These are phyloP conservation scores for Leucophenga varia DNA, from an alignment of 1,140 invertebrate genomes.

Conservation along the genomic window DNA sequence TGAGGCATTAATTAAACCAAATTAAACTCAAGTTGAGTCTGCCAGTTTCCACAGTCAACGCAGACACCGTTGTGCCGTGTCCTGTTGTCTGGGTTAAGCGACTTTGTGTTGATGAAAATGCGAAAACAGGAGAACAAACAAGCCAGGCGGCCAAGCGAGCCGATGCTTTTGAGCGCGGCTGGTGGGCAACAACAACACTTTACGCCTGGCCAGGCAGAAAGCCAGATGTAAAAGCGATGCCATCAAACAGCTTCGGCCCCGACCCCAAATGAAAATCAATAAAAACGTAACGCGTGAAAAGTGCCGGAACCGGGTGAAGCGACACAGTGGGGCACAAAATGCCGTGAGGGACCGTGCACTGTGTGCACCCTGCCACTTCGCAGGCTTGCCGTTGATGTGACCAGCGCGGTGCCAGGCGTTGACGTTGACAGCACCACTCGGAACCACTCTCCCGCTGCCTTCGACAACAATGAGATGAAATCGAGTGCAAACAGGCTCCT, in stretches of 20 bases:
- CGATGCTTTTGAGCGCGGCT: constrained; percentile 6
- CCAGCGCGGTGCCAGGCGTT: not conserved
- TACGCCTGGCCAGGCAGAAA: constrained; percentile 28
- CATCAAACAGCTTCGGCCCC: constrained; percentile 13
- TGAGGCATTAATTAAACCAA: constrained; percentile 40
- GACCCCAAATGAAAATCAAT: constrained; percentile 37
- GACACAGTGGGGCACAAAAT: not conserved
- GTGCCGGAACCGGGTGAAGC: constrained; percentile 23
- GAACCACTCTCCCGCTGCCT: too few relatives aligned
- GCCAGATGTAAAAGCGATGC: constrained; percentile 14
- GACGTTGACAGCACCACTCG: constrained; percentile 8
- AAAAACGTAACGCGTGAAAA: constrained; percentile 42
- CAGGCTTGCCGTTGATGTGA: constrained; percentile 10
- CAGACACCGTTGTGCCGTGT: constrained; percentile 11
- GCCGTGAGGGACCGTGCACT: constrained; percentile 23
- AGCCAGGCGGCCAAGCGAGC: constrained; percentile 12
- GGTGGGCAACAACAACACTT: constrained; percentile 26
- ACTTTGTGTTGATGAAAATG: constrained; percentile 45
- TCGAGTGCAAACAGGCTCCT: constrained; percentile 28
- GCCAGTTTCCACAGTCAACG: constrained; percentile 2
- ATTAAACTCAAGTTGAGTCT: constrained; percentile 30
- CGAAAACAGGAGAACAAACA: constrained; percentile 35
- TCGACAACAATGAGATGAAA: constrained; percentile 31
- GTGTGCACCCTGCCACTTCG: not conserved
- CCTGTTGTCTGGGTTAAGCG: constrained; percentile 20